Evolutionary conservation across 2,113 vertebrate genomes (phyloP).

Genomic region (Craseonycteris thonglongyai): DNA sequence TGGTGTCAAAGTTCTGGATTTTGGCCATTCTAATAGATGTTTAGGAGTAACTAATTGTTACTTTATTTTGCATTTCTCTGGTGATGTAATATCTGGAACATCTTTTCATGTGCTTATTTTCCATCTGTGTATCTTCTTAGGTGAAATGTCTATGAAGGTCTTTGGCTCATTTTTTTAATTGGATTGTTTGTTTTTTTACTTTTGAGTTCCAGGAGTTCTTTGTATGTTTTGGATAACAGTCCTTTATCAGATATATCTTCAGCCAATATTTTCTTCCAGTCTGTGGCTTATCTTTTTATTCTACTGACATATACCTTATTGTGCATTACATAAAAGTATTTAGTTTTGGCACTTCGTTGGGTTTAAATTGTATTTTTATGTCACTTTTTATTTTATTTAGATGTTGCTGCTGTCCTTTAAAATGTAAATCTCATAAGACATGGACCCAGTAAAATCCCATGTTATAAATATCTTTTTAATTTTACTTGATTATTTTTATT

Average conservation of each 20-base stretch:
- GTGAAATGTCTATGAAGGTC: neutral
- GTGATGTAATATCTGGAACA: neutral
- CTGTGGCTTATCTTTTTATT: neutral
- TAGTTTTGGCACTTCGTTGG: neutral
- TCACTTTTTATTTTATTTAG: neutral
- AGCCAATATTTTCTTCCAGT: conserved; percentile 6
- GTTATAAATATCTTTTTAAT: conserved; percentile 10
- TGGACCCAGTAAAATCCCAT: neutral
- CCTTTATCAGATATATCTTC: conserved; percentile 4
- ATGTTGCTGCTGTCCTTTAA: neutral
- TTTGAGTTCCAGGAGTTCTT: neutral
- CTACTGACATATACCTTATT: neutral
- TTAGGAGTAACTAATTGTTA: neutral
- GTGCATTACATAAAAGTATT: neutral
- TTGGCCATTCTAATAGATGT: neutral
- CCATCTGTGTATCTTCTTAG: neutral
- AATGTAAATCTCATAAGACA: neutral
- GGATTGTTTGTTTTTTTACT: conserved; percentile 18
- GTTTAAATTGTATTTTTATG: neutral
- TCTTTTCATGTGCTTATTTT: neutral
- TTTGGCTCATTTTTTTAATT: conserved; percentile 1
- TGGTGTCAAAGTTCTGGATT: neutral
- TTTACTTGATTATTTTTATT: conserved; percentile 4
- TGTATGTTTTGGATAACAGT: neutral
- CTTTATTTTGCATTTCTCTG: neutral